Conservation (phyloP, 2,888 invertebrate species). For the Acanthopleura granulata region DNA sequence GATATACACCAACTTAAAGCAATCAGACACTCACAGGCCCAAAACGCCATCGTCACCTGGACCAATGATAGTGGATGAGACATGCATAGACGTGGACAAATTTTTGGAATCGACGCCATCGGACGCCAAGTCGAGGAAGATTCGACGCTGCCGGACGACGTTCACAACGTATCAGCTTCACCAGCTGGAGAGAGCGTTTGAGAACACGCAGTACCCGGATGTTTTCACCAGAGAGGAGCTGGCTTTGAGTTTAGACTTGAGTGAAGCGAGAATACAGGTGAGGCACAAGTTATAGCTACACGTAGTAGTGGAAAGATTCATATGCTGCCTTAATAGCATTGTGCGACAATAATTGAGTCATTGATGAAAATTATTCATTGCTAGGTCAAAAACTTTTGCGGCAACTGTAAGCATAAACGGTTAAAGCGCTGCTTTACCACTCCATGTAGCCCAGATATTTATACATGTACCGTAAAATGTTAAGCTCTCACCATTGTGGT, state of each 20-base stretch:
- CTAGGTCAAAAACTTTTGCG: no score
- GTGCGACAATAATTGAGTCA: no score
- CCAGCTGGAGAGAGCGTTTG: constrained; percentile 88
- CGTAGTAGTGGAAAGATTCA: not conserved
- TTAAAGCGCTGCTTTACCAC: no score
- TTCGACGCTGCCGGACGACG: constrained; percentile 95
- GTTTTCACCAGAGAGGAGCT: constrained; percentile 97
- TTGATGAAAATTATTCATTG: no score
- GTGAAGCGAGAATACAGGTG: constrained; percentile 98
- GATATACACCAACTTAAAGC: not conserved
- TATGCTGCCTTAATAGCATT: no score
- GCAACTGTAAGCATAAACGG: no score
- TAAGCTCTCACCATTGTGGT: no score
- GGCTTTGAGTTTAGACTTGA: constrained; percentile 96
- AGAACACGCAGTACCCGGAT: constrained; percentile 97
- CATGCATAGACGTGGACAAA: not conserved
- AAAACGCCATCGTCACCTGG: no score
- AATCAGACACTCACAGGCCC: no score
- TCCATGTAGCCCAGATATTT: no score
- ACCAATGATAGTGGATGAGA: no score
- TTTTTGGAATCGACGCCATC: not conserved
- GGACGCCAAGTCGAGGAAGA: constrained; percentile 75
- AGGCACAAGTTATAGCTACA: constrained; percentile 19
- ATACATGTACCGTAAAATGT: no score
- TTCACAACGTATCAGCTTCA: constrained; percentile 99